Base-by-base conservation (phyloP, 1,140 invertebrate species). In the Penaeus vannamei region DNA sequence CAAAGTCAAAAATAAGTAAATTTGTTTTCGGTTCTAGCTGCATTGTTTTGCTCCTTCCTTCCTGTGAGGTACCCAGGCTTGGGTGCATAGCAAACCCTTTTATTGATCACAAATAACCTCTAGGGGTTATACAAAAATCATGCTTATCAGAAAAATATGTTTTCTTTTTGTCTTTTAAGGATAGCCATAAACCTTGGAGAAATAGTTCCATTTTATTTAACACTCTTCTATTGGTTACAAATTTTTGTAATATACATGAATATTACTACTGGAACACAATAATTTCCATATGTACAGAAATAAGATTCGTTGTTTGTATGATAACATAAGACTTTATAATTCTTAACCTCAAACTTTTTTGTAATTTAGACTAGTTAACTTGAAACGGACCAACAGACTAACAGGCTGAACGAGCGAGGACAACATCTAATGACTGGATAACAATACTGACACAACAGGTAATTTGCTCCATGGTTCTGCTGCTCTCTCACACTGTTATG, bases 291-390 rank as follows among this genome's bases (percentile, higher is more conserved):
- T 89, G 76, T 89, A 89, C 87, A 89, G 81, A 89, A 89, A 89
- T 89, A 89, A 36, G 81, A 80, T 84, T 89, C 87, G 87, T 89
- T 89, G 87, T 89, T 61, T 84, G 87, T 77, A 84, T 60, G 82
- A 77, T 84, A 84, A 84, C 80, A 62, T 76, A 84, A 83, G 26
- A 89, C 69, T 64, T 84, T 83, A 60, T 61, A 83, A 87, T 87
- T 64, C 86, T 87, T 87, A 87, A 87, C 81, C 61, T 82, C 61
- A 36, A 72, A 60, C 46, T 53, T 86, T 80, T 46, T 80, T 80
- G 17, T 80, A 89, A 77, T 89, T 89, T 89, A 89, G 87, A 89
- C 87, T 89, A 89, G 87, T 89, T 60, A 89, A 84, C 87, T 89
- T 82, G 86, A 87, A 87, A 87, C 80, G 81, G 86, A 87, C 86